A percentile compares a stretch with the other conserved stretches of the same genome.
Evolutionary conservation across 2,888 invertebrate genomes (phyloP).

Genomic region (Cacoxenus indagator): DNA sequence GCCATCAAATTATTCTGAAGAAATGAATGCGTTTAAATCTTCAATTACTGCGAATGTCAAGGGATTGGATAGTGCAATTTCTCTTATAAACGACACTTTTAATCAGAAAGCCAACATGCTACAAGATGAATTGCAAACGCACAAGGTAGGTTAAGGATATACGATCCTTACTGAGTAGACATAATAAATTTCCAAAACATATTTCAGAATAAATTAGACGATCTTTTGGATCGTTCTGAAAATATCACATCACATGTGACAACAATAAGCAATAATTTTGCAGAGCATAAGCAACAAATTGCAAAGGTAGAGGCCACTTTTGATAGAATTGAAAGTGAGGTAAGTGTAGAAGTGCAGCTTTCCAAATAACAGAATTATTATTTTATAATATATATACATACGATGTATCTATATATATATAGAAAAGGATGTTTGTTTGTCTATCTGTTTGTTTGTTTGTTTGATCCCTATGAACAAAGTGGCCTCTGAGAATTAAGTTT

Average conservation of each 20-base stretch:
- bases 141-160: conserved; percentile 52
- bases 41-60: conserved; percentile 51
- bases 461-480: no score
- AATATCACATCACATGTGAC: conserved; percentile 67
- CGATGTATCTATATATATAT: no score
- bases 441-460: no score
- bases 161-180: conserved; percentile 1
- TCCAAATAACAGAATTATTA: no score
- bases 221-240: conserved; percentile 61
- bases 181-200: neutral
- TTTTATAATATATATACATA: no score
- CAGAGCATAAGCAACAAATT: conserved; percentile 61
- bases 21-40: conserved; percentile 48
- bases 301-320: conserved; percentile 53
- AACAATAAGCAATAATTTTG: conserved; percentile 67
- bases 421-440: no score
- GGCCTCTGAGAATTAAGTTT: no score
- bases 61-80: conserved; percentile 54
- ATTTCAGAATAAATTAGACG: conserved; percentile 60
- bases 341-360: no score
- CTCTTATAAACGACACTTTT: conserved; percentile 62
- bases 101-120: conserved; percentile 62
- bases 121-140: conserved; percentile 55
- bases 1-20: conserved; percentile 51
- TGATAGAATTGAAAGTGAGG: conserved; percentile 58